Conservation (phyloP, 2,797 vertebrate genomes). For the Microhierax caerulescens region DNA sequence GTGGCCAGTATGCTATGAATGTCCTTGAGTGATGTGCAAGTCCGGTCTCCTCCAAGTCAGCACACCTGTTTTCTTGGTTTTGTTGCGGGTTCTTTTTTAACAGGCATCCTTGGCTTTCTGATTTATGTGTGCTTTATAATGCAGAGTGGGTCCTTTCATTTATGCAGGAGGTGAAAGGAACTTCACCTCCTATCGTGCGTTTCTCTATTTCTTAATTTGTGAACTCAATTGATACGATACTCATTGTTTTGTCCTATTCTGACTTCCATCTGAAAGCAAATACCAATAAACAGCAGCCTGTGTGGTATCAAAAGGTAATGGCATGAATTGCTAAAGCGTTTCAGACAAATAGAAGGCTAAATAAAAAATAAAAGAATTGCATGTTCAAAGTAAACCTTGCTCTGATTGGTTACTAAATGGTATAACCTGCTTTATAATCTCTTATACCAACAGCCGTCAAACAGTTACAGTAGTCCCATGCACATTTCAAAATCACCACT, state of each 20-base stretch:
- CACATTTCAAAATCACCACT: slow-evolving; percentile 79
- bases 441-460: slow-evolving; percentile 77
- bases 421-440: slow-evolving; percentile 77
- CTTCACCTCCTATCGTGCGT: background rate
- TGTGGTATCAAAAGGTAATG: background rate
- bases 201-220: slow-evolving; percentile 2
- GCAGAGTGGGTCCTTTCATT: background rate
- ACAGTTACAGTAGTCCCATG: slow-evolving; percentile 76
- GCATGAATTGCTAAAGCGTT: background rate
- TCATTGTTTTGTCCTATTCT: slow-evolving; percentile 4
- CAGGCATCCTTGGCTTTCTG: background rate
- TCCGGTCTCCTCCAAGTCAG: background rate
- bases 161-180: background rate
- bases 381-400: slow-evolving; percentile 59
- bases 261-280: background rate
- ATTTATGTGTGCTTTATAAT: background rate
- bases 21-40: background rate
- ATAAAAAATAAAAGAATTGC: slow-evolving; percentile 36
- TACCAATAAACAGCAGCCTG: background rate
- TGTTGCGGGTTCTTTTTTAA: background rate
- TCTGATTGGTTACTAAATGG: slow-evolving; percentile 28
- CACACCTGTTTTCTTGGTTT: background rate
- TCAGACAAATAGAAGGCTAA: background rate
- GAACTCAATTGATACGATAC: background rate
- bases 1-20: background rate